Conservation (phyloP, 2,797 vertebrate genomes). For the Helarctos malayanus region DNA sequence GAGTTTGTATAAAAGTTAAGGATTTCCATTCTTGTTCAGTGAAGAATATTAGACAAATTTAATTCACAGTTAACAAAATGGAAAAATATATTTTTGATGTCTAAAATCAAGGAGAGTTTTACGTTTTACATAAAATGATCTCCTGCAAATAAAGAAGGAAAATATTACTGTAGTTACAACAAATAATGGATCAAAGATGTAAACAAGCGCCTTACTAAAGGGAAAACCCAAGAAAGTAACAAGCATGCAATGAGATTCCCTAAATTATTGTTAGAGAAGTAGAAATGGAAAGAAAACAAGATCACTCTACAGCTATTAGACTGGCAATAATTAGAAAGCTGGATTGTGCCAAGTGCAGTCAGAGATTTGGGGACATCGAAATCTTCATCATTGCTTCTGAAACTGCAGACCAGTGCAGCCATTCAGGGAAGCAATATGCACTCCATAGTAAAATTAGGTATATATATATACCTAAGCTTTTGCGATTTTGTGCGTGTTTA, state of each 20-base stretch:
- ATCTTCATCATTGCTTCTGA: background rate
- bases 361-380: background rate
- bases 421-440: background rate
- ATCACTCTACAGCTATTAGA: background rate
- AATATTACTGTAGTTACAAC: background rate
- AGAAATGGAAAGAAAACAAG: constrained; percentile 40
- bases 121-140: background rate
- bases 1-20: background rate
- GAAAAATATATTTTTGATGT: background rate
- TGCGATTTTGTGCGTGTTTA: background rate
- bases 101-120: background rate
- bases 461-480: background rate
- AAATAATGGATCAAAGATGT: background rate
- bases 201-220: background rate
- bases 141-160: constrained; percentile 20
- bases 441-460: constrained; percentile 23
- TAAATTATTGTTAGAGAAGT: constrained; percentile 40
- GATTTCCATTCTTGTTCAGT: background rate
- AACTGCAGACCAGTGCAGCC: background rate
- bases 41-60: background rate
- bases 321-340: background rate
- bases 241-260: background rate
- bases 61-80: background rate
- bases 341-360: background rate
- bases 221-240: background rate